Evolutionary conservation across 2,113 vertebrate species (phyloP).

Genomic region (Hypomesus transpacificus): DNA sequence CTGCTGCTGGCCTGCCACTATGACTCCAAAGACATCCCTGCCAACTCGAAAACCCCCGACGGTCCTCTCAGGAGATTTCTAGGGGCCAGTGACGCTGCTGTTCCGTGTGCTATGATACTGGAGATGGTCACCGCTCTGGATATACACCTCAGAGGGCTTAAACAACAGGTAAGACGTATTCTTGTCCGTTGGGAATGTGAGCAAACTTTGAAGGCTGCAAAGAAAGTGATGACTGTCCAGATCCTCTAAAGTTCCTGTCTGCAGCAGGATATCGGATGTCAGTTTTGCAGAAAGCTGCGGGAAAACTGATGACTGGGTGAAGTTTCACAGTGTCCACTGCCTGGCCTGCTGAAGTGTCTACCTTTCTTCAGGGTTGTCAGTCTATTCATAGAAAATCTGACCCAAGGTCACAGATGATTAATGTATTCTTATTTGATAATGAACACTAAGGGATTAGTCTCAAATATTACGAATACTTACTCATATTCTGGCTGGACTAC

Average conservation of each 20-base stretch:
- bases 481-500: too few species aligned
- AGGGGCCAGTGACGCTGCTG: conserved; percentile 85
- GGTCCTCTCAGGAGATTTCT: conserved; percentile 63
- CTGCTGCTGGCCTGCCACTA: conserved; percentile 85
- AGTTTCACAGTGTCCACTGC: background rate
- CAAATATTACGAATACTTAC: too few species aligned
- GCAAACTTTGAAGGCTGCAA: too few species aligned
- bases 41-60: conserved; percentile 46
- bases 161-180: conserved; percentile 68
- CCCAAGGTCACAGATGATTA: background rate
- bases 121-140: conserved; percentile 80
- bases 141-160: conserved; percentile 63
- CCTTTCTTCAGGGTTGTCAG: background rate
- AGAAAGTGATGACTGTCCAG: conserved; percentile 4
- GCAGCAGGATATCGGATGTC: background rate
- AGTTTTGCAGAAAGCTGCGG: background rate
- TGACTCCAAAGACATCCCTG: conserved; percentile 81
- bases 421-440: background rate
- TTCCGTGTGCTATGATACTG: conserved; percentile 82
- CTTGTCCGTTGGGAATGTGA: too few species aligned
- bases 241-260: background rate
- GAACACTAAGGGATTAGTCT: too few species aligned
- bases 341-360: conserved; percentile 1
- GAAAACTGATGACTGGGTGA: background rate
- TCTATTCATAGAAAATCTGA: background rate